A percentile compares a stretch with the other conserved stretches of the same genome.
These are phyloP conservation scores for Zootoca vivipara DNA, from an alignment of 2,113 vertebrate species.

Conservation along the genomic window DNA sequence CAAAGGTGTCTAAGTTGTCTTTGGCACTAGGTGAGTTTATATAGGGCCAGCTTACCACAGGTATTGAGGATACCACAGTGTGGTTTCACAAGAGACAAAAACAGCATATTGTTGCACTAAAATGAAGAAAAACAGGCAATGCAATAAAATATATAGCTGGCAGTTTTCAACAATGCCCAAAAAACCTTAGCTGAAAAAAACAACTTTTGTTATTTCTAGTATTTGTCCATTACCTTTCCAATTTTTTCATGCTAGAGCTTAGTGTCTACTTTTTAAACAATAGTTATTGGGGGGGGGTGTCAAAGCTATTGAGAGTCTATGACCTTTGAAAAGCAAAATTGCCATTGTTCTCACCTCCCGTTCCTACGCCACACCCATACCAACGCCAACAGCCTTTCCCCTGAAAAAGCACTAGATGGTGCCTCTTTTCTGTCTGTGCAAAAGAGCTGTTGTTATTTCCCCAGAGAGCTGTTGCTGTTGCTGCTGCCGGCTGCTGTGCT, in stretches of 20 bases:
- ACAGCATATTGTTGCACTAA: conserved; percentile 15
- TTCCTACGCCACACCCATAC: background rate
- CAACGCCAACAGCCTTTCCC: conserved; percentile 77
- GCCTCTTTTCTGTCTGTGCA: conserved; percentile 85
- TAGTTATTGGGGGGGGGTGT: background rate
- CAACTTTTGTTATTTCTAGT: conserved; percentile 16
- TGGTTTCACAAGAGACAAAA: conserved; percentile 48
- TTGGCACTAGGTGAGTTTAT: conserved; percentile 60
- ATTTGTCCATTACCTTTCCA: background rate
- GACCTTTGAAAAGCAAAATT: conserved; percentile 52
- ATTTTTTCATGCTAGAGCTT: background rate
- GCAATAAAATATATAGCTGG: background rate
- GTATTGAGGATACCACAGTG: conserved; percentile 7
- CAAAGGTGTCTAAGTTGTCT: conserved; percentile 68
- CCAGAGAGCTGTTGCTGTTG: conserved; percentile 49
- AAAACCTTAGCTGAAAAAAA: conserved; percentile 21
- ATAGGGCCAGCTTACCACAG: conserved; percentile 58
- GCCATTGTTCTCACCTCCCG: conserved; percentile 57
- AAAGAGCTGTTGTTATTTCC: conserved; percentile 59
- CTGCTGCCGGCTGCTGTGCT: conserved; percentile 34
- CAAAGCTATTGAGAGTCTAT: background rate
- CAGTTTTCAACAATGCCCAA: conserved; percentile 16
- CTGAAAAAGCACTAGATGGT: conserved; percentile 92
- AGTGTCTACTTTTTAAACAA: conserved; percentile 16
- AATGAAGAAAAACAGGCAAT: conserved; percentile 13